Conservation (phyloP, 2,797 vertebrate genomes). For the Gorsachius magnificus region DNA sequence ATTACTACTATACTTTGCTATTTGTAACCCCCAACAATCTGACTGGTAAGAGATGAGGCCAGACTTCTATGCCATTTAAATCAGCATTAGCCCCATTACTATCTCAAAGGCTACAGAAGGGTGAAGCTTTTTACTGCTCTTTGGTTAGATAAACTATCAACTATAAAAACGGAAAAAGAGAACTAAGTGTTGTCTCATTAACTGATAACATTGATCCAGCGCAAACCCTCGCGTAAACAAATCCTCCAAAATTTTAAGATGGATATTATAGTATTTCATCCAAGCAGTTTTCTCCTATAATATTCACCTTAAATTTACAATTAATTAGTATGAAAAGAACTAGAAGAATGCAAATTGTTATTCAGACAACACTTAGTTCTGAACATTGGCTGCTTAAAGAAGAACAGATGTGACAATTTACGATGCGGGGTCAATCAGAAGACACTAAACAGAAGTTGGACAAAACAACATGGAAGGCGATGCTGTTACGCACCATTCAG, state of each 20-base stretch:
- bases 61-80: not conserved
- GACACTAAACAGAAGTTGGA: conserved; percentile 36
- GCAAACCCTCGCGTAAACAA: not conserved
- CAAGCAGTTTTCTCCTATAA: not conserved
- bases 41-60: not conserved
- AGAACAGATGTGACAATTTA: conserved; percentile 12
- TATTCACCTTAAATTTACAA: not conserved
- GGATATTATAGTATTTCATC: not conserved
- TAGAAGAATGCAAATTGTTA: not conserved
- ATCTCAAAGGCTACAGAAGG: not conserved
- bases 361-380: not conserved
- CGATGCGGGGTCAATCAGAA: not conserved
- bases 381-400: not conserved
- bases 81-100: not conserved
- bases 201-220: not conserved
- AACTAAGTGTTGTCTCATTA: not conserved
- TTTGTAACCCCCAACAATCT: not conserved
- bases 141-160: not conserved
- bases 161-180: not conserved
- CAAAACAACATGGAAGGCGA: conserved; percentile 51
- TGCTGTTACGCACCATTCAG: conserved; percentile 23
- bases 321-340: not conserved
- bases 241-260: not conserved
- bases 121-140: not conserved
- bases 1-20: not conserved